phyloP scores from a whole-genome alignment of 2,113 vertebrate species.

The Ammospiza nelsoni region DNA sequence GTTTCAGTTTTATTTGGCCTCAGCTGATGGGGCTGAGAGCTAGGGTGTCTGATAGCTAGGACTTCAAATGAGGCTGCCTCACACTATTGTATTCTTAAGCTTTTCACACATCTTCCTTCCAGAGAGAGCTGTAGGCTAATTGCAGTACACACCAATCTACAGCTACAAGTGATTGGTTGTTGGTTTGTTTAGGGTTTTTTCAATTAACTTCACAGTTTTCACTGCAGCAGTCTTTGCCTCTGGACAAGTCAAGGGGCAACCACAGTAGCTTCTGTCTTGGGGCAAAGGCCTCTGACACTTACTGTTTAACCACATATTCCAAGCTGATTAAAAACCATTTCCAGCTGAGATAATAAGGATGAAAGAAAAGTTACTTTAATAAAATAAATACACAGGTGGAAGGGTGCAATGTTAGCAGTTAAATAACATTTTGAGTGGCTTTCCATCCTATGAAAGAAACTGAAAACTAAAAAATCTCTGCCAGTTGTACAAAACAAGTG shows the following conservation, averaged over 20 bases:
- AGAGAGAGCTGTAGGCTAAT: background rate
- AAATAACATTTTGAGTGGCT: background rate
- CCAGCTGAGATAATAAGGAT: background rate
- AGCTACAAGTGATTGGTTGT: background rate
- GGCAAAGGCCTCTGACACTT: background rate
- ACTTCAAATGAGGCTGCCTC: background rate
- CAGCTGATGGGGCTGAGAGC: background rate
- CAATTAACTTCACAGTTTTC: background rate
- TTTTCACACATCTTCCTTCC: background rate
- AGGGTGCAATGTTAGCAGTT: background rate
- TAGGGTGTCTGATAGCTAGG: background rate
- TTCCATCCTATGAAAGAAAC: background rate
- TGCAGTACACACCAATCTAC: background rate
- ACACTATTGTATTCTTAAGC: rapidly evolving
- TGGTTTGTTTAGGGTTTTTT: background rate
- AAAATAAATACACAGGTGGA: background rate
- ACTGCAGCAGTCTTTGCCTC: background rate
- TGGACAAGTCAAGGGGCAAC: background rate
- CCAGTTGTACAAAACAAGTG: background rate
- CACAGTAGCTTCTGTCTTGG: background rate
- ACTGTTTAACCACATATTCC: background rate
- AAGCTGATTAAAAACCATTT: background rate
- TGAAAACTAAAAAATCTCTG: background rate
- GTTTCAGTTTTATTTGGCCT: background rate
- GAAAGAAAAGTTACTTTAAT: background rate